Evolutionary conservation across 1,140 invertebrate species (phyloP), one percentile per base, ranked within the genome.

Genomic region (Drosophila quadrilineata): DNA sequence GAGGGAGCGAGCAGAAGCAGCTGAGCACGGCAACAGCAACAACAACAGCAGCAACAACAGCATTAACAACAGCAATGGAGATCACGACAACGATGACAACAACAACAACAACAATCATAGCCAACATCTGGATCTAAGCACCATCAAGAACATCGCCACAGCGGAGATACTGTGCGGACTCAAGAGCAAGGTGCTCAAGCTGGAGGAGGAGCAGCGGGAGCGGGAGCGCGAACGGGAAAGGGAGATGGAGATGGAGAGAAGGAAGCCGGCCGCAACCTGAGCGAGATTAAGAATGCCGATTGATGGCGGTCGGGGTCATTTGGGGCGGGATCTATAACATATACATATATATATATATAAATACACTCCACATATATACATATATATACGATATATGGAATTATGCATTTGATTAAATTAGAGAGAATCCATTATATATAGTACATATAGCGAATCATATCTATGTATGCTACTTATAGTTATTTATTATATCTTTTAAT

Each of bases 111-210:
- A 87, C 43, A 87, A 84, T 31, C 79, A 84, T 41, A 76, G 75
- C 64, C 69, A 57, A 3, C 80, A 88, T 31, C 31, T 88, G 33
- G 87, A 88, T 52, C 36, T 88, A 71, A 88, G 87, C 49, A 85
- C 87, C 9, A 88, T 88, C 16, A 88, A 88, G 62, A 88, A 85
- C 46, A 88, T 88, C 41, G 87, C 87, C 40, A 88, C 87, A 4
- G 87, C 87, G 2, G 87, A 88, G 56, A 88, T 88, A 9, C 38
- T 88, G 9, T 88, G 87, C 26, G 87, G 87, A 1, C 68, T 88
- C 0, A 88, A 88, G 75, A 88, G 77, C 57, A 88, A 88, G 56
- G 87, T 88, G 24, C 87, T 88, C 36, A 88, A 88, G 43, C 69
- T 88, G 65, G 87, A 88, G 57, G 77, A 84, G 45, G 64, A 82